Percentiles rank a stretch among this genome's conserved stretches.
These are phyloP conservation scores for Sphaerodactylus townsendi DNA, from an alignment of 2,113 vertebrate species.

Conservation along the genomic window DNA sequence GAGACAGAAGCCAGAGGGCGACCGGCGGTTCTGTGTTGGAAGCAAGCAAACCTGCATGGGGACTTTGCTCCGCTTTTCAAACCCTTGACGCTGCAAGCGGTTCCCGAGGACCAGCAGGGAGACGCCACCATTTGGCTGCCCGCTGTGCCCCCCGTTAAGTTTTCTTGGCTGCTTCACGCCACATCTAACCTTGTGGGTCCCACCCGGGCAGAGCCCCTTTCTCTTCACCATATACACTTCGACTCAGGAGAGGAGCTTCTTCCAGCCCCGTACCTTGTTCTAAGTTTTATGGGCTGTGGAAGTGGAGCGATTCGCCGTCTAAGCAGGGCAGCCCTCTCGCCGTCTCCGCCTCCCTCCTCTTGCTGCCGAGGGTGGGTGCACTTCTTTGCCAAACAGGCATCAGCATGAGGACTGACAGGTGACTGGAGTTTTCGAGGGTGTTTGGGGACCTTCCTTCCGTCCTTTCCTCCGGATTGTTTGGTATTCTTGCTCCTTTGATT, in stretches of 20 bases:
- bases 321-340: not conserved
- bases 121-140: too few species aligned
- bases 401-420: not conserved
- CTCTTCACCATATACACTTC: not conserved
- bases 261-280: not conserved
- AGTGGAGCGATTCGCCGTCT: not conserved
- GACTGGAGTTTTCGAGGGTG: not conserved
- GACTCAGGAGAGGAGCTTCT: not conserved
- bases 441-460: too few species aligned
- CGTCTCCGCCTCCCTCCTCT: not conserved
- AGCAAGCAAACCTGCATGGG: not conserved
- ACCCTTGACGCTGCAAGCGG: not conserved
- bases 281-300: slow-evolving; percentile 11
- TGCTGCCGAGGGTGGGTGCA: too few species aligned
- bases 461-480: too few species aligned
- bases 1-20: not conserved
- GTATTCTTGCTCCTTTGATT: not conserved
- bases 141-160: not conserved
- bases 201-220: not conserved
- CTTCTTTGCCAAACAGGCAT: too few species aligned
- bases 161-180: not conserved
- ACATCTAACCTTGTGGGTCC: not conserved
- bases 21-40: not conserved
- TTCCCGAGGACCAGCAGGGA: too few species aligned
- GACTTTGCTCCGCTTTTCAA: not conserved